Evolutionary conservation across 2,888 invertebrate species (phyloP), one percentile per base, ranked within the genome.

Genomic region (Thereva nobilitata): DNA sequence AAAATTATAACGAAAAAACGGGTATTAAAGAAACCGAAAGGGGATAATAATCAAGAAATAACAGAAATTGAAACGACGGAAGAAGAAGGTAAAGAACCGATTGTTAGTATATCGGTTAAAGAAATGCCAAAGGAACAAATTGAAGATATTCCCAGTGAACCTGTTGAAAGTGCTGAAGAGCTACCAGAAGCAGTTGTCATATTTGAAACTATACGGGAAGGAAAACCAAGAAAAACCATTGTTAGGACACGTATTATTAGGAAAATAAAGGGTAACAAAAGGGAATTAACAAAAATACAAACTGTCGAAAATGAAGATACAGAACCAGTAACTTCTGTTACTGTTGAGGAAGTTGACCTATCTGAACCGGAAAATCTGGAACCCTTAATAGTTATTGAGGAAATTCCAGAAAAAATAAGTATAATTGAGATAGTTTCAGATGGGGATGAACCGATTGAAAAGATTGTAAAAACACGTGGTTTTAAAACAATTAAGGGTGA

Each of bases 1-100:
- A 74, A 78, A 71, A 73, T 79, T 57, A 77, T 77, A 40, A 76
- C 78, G 9, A 82, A 80, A 61, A 82, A 79, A 59, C 76, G 82
- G 38, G 74, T 78, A 0, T 78, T 82, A 45, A 82, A 77, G 66
- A 83, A 82, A 72, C 79, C 78, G 1, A 72, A 80, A 71, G 67
- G 67, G 10, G 74, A 73, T 8, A 77, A 76, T 23, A 23, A 23
- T 61, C 71, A 74, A 69, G 75, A 77, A 73, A 70, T 73, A 4
- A 76, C 76, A 8, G 75, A 76, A 71, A 75, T 77, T 37, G 70
- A 74, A 35, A 76, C 75, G 2, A 50, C 67, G 23, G 49, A 70
- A 52, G 68, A 72, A 50, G 68, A 69, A 8, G 69, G 63, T 9
- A 12, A 73, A 74, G 4, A 75, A 7, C 78, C 78, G 9, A 69